Evolutionary conservation across 2,113 vertebrate genomes (phyloP).

Genomic region (Callospermophilus lateralis): DNA sequence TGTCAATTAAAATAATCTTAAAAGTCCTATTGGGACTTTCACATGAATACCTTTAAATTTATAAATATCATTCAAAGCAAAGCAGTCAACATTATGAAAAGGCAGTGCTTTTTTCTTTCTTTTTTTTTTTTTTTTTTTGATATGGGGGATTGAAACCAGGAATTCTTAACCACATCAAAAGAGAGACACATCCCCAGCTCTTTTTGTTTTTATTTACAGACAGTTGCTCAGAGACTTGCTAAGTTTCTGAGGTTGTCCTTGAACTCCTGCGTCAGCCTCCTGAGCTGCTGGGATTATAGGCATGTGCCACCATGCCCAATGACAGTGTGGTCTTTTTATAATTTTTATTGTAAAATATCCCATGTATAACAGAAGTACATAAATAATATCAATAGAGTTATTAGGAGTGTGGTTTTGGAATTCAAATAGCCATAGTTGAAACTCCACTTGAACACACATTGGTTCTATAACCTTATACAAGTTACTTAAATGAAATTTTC

Average conservation of each 20-base stretch:
- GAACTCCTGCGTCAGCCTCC: no score
- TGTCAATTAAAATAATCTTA: neutral
- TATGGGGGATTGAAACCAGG: no score
- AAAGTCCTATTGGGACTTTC: neutral
- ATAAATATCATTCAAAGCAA: constrained; percentile 30
- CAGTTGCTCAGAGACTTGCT: no score
- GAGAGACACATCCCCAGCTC: no score
- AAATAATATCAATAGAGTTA: neutral
- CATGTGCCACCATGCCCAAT: no score
- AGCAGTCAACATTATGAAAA: neutral
- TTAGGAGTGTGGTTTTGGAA: neutral
- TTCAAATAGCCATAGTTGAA: constrained; percentile 18
- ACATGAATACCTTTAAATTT: constrained; percentile 31
- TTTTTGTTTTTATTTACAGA: no score
- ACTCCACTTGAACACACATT: neutral
- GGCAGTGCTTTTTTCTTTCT: no score
- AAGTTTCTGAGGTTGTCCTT: no score
- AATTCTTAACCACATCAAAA: no score
- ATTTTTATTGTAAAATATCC: neutral
- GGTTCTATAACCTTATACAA: neutral
- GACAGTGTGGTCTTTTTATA: neutral
- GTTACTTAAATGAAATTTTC: neutral
- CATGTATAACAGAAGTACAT: neutral
- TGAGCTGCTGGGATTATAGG: no score
- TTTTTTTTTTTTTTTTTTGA: no score